Evolutionary conservation across 2,113 vertebrate species (phyloP), one percentile per base, ranked within the genome.

Genomic region (Macroglossus sobrinus): DNA sequence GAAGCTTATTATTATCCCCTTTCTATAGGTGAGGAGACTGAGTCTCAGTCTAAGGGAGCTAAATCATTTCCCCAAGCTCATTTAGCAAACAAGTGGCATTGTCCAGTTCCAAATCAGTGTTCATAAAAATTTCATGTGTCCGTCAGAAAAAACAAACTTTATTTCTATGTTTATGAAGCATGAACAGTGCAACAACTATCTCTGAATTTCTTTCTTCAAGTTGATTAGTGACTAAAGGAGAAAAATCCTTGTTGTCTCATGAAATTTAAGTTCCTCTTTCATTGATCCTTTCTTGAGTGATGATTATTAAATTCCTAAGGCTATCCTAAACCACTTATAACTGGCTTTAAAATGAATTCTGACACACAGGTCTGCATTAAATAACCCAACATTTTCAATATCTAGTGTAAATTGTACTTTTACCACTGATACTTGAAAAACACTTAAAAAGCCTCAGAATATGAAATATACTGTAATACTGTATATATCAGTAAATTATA

Each of bases 381-480:
- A 89, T 89, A 94, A n/a, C 3, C 40, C 43, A 38, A 38, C 12
- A 61, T 93, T 94, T 96, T 75, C 55, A 93, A 92, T 93, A 95
- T 53, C 40, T 84, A 71, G 16, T 33, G 0, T 68, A 84, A 95
- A 59, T 18, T 12, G 22, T 69, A 64, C 53, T 97, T 90, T 79
- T 80, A 74, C 12, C 24, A 84, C 21, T 84, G 71, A 89, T 89
- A 81, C 61, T 94, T 96, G 21, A 84, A 93, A 92, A 84, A 81
- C 30, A 61, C 43, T 79, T 86, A 64, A 82, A 89, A 92, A 88
- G 33, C 63, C 33, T 63, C 87, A 82, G 57, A 91, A 94, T 91
- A 89, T 84, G 55, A 97, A 94, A 85, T 84, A 93, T 76, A 47
- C 43, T 95, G 50, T 75, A 90, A 93, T 84, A 87, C 13, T 87